These are phyloP conservation scores for Actinopyga echinites DNA, from an alignment of 53 echinoderm and acorn worm species.

Conservation along the genomic window DNA sequence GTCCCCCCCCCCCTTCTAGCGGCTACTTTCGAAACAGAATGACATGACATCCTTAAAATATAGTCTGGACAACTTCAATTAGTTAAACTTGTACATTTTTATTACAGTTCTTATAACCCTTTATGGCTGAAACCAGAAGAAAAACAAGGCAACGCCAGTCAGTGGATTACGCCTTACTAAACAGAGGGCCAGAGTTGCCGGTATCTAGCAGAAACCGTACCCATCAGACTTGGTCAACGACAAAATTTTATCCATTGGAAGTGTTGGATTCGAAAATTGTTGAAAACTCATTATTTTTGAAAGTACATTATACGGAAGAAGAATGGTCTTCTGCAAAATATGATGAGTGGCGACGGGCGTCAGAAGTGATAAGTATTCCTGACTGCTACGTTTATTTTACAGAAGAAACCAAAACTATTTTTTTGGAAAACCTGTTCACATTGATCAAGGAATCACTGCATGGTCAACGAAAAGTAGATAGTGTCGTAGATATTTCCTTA, in stretches of 20 bases:
- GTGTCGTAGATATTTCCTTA: constrained; percentile 26
- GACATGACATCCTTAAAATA: too few species aligned
- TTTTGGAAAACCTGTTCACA: neutral
- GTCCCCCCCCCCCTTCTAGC: too few species aligned
- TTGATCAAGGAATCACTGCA: constrained; percentile 27
- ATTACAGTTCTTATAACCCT: neutral
- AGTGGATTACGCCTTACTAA: constrained; percentile 2
- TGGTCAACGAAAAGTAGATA: constrained; percentile 45
- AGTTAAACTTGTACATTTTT: too few species aligned
- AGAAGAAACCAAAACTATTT: neutral
- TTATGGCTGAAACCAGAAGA: neutral
- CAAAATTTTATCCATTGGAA: neutral
- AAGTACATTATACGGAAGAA: neutral
- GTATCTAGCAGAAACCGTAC: neutral
- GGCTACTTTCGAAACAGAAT: too few species aligned
- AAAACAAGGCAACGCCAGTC: neutral
- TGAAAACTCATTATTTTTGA: neutral
- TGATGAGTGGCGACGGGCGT: neutral
- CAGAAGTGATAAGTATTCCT: neutral
- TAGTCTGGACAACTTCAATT: too few species aligned
- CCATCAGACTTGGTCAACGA: constrained; percentile 9
- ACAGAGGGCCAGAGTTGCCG: constrained; percentile 26
- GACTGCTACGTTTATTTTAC: constrained; percentile 25
- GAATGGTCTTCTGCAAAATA: neutral
- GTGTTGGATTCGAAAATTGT: constrained; percentile 2